Evolutionary conservation across 2,797 vertebrate genomes (phyloP).

Genomic region (Rhinogobio ventralis): DNA sequence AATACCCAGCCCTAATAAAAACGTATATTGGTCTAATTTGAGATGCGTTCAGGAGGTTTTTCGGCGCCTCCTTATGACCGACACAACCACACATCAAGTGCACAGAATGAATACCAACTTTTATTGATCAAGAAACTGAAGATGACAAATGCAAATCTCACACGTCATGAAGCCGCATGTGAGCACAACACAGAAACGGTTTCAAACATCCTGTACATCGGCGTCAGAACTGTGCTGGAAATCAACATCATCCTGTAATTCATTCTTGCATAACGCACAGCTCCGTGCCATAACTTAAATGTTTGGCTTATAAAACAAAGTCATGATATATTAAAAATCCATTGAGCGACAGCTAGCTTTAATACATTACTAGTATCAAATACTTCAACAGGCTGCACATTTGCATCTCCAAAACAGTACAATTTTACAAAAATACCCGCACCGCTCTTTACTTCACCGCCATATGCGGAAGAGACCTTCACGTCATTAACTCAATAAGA

Average conservation of each 20-base stretch:
- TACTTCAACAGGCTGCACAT: constrained; percentile 56
- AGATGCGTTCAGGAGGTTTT: too few species aligned
- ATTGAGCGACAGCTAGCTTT: constrained; percentile 61
- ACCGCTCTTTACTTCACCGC: constrained; percentile 36
- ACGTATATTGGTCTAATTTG: too few species aligned
- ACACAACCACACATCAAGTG: neutral
- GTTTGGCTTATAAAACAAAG: constrained; percentile 61
- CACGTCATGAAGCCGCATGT: constrained; percentile 26
- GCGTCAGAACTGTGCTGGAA: neutral
- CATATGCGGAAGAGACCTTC: constrained; percentile 38
- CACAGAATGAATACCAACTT: constrained; percentile 70
- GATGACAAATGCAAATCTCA: constrained; percentile 72
- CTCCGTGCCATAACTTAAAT: constrained; percentile 58
- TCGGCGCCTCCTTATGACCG: constrained; percentile 10
- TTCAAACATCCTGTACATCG: constrained; percentile 14
- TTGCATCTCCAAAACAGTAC: constrained; percentile 41
- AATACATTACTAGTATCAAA: constrained; percentile 71
- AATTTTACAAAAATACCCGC: constrained; percentile 65
- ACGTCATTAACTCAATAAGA: constrained; percentile 47
- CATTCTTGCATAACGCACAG: constrained; percentile 48
- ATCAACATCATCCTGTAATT: constrained; percentile 1
- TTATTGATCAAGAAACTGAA: constrained; percentile 80
- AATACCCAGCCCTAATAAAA: too few species aligned
- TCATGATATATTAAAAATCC: constrained; percentile 64
- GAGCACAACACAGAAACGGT: neutral